Base-by-base conservation (phyloP, 2,888 invertebrate species). In the Hypsopygia costalis region DNA sequence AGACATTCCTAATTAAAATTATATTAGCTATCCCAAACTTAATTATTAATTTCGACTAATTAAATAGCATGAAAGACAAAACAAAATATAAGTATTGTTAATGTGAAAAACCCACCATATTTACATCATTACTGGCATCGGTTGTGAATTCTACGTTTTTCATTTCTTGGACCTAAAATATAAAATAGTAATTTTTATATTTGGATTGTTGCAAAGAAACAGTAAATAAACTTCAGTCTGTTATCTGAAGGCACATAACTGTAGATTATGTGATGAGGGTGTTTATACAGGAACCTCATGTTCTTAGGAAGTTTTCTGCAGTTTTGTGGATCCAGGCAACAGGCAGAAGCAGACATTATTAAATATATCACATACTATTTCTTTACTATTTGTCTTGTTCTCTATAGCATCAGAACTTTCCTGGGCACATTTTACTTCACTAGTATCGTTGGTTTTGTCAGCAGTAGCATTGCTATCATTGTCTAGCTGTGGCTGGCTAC, bases 391-490 rank as follows among this genome's bases (percentile, higher is more conserved):
- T 32, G 32, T 44, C 7, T 11, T 34, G 10, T 44, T 39, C 36
- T 38, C 36, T 6, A 16, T 2, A 16, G 36, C 30, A 12, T 38
- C 9, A 5, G 39, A n/a, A 36, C 40, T 44, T 22, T 44, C 46
- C 29, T 38, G 33, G 11, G 40, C 44, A 7, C 34, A 11, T 6
- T 25, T 3, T 25, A 2, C 25, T 16, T 42, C 44, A 41, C 16
- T 34, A n/a, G 9, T 12, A 11, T 35, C 32, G 6, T 16, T 16
- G 0, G 39, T 5, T 34, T 44, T 45, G 21, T 46, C 49, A 27
- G 43, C 44, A 20, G 44, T 42, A 6, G 41, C 32, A 40, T 44
- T 42, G 16, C 47, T 51, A 10, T 50, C 49, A 21, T 55, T 47
- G 34, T 52, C 49, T 22, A 45, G 30, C 11, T 39, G 32, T 29